These are phyloP conservation scores for Bemisia tabaci DNA, from an alignment of 1,140 invertebrate species.

Conservation along the genomic window DNA sequence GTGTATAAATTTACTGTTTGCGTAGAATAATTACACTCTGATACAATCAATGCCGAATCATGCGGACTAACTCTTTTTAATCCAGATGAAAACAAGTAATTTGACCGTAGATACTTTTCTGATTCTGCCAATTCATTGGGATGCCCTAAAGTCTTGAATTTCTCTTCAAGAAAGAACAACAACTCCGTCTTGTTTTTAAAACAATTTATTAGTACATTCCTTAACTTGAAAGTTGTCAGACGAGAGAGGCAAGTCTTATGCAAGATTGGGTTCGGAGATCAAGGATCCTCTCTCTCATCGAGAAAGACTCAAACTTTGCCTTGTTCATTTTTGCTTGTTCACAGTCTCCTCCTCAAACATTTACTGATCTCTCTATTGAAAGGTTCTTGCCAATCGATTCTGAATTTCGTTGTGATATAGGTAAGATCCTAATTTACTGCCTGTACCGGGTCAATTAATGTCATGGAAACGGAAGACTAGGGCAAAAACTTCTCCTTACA, in stretches of 20 bases:
- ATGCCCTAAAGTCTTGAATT: no score
- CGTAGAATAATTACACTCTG: no score
- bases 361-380: conserved; percentile 55
- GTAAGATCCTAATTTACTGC: conserved; percentile 28
- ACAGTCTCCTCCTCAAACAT: conserved; percentile 43
- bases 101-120: background rate
- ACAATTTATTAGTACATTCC: background rate
- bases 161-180: background rate
- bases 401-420: conserved; percentile 60
- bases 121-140: no score
- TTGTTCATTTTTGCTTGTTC: conserved; percentile 46
- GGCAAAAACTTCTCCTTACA: no score
- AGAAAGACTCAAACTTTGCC: conserved; percentile 44
- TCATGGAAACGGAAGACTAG: no score
- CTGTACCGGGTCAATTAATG: no score
- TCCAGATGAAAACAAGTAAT: background rate
- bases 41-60: no score
- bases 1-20: no score
- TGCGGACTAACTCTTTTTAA: no score
- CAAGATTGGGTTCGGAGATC: conserved; percentile 38
- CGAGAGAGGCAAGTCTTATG: conserved; percentile 38
- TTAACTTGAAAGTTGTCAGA: background rate
- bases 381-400: conserved; percentile 57
- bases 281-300: conserved; percentile 48
- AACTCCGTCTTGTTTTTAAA: background rate